Base-by-base conservation (phyloP, 2,113 vertebrate genomes). In the Passer montanus region DNA sequence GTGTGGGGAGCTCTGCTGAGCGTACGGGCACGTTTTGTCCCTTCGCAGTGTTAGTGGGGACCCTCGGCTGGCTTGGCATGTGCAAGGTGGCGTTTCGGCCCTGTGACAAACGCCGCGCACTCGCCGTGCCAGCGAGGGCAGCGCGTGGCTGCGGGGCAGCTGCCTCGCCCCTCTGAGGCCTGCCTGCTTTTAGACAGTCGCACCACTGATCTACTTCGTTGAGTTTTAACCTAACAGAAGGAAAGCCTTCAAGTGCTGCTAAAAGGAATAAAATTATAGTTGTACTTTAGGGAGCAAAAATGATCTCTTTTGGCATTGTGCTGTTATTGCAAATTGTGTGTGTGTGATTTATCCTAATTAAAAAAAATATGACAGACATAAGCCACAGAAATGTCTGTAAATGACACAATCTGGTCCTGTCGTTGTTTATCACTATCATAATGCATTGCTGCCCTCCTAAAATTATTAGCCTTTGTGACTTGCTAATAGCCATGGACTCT, bases 341-440 rank as follows among this genome's bases (percentile, higher is more conserved):
- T 63, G 33, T 83, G 89, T 89, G 83, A 95, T 92, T 97, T 96
- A 87, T 92, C 96, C 96, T 97, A 97, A 97, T 97, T 96, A 96
- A 97, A 93, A 97, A 97, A 97, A 95, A 96, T 89, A 97, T 81
- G 96, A 93, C 94, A 95, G 94, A 94, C 83, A 69, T 96, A 94
- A 97, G 90, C 88, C 94, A 89, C 89, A 91, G 93, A 88, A 94
- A 87, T 72, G 81, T 89, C 94, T 96, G 66, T 90, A 97, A 97
- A 97, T 96, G 95, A 94, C 93, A 97, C 91, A 96, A 78, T 95
- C 96, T 98, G 95, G 87, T 87, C 89, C 92, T 50, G 33, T 64
- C 96, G 96, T 97, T 92, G 49, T 98, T 96, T 91, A 78, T 93
- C 52, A 16, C 67, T 55, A 16, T 94, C 76, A 46, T 93, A 76